phyloP scores from a whole-genome alignment of 2,797 vertebrate species.

The Steatocranus sp. region DNA sequence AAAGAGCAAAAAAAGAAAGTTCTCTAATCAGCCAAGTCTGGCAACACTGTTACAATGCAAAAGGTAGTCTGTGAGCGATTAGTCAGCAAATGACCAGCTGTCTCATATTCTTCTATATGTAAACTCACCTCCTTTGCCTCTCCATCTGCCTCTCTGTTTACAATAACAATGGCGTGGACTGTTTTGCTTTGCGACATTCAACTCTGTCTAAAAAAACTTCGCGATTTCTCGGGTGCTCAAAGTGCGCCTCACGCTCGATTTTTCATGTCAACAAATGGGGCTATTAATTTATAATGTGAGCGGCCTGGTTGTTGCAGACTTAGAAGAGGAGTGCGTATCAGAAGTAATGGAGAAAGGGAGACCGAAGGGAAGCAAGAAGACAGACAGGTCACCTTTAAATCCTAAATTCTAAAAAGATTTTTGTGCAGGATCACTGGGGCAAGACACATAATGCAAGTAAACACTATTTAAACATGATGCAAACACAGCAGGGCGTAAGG shows the following conservation, averaged over 20 bases:
- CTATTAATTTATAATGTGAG: conserved; percentile 30
- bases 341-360: neutral
- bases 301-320: neutral
- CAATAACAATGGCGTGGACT: neutral
- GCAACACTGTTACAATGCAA: conserved; percentile 37
- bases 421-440: neutral
- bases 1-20: neutral
- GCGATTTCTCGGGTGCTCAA: conserved; percentile 1
- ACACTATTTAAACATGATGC: neutral
- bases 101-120: conserved; percentile 42
- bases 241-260: neutral
- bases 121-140: conserved; percentile 23
- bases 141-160: conserved; percentile 53
- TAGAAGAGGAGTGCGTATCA: neutral
- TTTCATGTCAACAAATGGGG: conserved; percentile 31
- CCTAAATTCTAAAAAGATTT: neutral
- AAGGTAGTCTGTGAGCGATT: conserved; percentile 40
- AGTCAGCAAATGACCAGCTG: conserved; percentile 59
- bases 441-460: neutral
- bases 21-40: neutral
- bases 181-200: conserved; percentile 28
- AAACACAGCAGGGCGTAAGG: neutral
- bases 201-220: neutral
- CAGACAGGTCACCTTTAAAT: neutral
- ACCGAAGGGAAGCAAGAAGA: neutral